Conservation (phyloP, 37 sponge, comb jelly and placozoan species). For the Halisarca cf. caerulea region DNA sequence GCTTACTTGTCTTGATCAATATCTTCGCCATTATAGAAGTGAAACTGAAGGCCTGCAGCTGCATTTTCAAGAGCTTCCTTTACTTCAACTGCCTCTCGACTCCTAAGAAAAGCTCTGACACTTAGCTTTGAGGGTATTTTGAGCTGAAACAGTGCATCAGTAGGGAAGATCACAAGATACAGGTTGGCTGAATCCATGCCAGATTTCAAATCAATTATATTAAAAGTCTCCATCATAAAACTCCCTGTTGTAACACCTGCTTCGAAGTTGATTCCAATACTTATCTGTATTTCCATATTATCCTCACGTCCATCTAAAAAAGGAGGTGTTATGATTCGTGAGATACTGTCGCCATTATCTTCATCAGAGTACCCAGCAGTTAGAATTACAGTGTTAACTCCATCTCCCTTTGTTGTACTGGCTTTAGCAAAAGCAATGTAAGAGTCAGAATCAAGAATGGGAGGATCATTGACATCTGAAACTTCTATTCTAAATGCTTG, state of each 20-base stretch:
- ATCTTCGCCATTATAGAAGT: neutral
- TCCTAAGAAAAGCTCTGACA: neutral
- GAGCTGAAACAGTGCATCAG: neutral
- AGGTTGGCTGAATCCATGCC: neutral
- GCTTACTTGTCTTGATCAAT: neutral
- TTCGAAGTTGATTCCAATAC: too few relatives aligned
- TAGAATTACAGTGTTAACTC: neutral
- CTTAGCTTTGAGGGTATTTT: neutral
- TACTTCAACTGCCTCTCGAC: neutral
- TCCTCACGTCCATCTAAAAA: too few relatives aligned
- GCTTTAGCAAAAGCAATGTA: slow-evolving; percentile 10
- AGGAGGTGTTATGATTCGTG: too few relatives aligned
- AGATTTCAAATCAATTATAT: neutral
- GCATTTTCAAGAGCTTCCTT: neutral
- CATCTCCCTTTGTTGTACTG: neutral
- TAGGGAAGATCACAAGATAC: neutral
- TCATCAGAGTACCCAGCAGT: neutral
- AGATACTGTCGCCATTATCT: neutral
- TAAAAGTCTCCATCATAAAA: neutral
- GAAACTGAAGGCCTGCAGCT: neutral
- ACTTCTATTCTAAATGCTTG: neutral
- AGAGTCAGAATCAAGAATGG: neutral
- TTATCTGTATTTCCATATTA: too few relatives aligned
- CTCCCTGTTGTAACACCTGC: neutral
- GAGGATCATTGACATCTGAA: slow-evolving; percentile 41